Percentiles rank a stretch among this genome's conserved stretches.
These are phyloP conservation scores for Coelopa pilipes DNA, from an alignment of 2,888 invertebrate genomes.

Conservation along the genomic window DNA sequence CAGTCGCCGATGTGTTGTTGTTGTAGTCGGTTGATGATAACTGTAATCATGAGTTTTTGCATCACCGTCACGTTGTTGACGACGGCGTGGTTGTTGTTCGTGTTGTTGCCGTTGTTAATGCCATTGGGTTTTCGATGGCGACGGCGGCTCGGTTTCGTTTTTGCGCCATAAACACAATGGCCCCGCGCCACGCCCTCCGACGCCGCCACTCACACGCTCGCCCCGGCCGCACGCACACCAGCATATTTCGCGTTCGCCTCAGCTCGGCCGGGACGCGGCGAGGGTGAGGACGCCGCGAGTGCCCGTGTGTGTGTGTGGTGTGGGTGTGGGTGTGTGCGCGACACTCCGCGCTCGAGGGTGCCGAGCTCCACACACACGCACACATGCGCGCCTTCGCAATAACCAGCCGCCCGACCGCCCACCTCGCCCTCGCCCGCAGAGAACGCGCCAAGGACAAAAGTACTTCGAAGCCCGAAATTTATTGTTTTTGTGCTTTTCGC, in stretches of 20 bases:
- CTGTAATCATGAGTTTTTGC: no score
- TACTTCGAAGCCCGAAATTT: conserved; percentile 19
- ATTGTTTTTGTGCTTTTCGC: conserved; percentile 27
- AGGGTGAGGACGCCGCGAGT: no score
- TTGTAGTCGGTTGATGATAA: no score
- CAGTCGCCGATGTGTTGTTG: no score
- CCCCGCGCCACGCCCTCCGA: not conserved
- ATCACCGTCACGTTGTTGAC: no score
- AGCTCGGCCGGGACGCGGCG: no score
- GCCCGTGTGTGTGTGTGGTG: not conserved
- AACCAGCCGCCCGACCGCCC: not conserved
- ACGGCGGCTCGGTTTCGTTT: no score
- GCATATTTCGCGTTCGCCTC: conserved; percentile 4
- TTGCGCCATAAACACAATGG: no score
- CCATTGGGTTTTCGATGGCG: no score
- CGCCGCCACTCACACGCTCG: not conserved
- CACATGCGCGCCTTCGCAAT: not conserved
- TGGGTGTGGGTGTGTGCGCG: not conserved
- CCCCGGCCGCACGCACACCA: not conserved
- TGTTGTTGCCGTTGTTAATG: no score
- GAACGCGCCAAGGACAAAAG: conserved; percentile 26
- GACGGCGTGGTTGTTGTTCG: no score
- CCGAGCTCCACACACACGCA: conserved; percentile 7
- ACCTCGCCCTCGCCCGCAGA: not conserved
- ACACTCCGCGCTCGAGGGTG: conserved; percentile 4